phyloP scores from a whole-genome alignment of 2,888 invertebrate species.

The Volucella bombylans region DNA sequence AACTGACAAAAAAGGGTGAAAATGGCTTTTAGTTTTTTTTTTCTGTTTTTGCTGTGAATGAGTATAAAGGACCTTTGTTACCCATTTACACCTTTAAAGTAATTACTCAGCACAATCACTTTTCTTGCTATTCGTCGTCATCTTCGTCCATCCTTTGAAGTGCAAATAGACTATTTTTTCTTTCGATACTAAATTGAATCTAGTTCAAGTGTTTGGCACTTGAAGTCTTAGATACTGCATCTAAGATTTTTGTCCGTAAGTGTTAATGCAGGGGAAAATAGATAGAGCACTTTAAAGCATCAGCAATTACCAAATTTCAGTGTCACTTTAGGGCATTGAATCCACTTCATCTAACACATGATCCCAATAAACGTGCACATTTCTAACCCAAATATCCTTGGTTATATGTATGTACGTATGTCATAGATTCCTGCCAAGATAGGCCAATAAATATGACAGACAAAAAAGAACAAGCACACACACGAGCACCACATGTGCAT shows the following conservation, averaged over 20 bases:
- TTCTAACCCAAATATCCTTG: slow-evolving; percentile 47
- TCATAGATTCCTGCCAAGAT: slow-evolving; percentile 37
- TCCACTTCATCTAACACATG: slow-evolving; percentile 8
- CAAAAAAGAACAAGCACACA: slow-evolving; percentile 14
- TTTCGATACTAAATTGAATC: background rate
- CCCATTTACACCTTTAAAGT: slow-evolving; percentile 24
- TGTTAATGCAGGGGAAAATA: background rate
- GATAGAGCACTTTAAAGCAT: slow-evolving; percentile 23
- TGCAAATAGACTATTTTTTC: background rate
- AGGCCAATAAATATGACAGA: background rate
- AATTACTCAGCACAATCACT: slow-evolving; percentile 40
- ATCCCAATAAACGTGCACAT: slow-evolving; percentile 33
- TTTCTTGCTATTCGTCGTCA: background rate
- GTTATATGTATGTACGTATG: background rate
- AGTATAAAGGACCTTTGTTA: slow-evolving; percentile 4
- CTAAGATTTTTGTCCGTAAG: no score
- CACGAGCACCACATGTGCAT: slow-evolving; percentile 27
- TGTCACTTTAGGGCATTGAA: background rate
- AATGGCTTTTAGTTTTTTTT: slow-evolving; percentile 38
- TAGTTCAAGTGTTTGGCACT: background rate
- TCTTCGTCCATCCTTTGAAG: background rate
- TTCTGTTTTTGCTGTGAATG: background rate
- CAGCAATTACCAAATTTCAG: background rate
- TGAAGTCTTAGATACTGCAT: background rate
- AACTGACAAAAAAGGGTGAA: background rate